These are phyloP conservation scores for Elanoides forficatus DNA, from an alignment of 2,113 vertebrate genomes.

Conservation along the genomic window DNA sequence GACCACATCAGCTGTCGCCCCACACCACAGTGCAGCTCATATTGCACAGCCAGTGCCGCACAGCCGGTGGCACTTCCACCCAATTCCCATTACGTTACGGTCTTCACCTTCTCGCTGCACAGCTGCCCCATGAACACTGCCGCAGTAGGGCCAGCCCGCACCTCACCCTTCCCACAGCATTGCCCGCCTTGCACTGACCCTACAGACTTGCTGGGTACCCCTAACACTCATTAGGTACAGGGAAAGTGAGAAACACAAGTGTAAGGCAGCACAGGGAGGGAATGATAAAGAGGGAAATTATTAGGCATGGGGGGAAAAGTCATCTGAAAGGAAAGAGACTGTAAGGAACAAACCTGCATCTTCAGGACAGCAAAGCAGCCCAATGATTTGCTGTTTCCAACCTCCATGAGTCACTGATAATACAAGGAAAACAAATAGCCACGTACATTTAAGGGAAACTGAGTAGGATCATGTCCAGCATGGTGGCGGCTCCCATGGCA, in stretches of 20 bases:
- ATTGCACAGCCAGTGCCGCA: fast-evolving
- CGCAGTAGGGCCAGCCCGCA: not conserved
- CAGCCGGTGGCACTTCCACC: not conserved
- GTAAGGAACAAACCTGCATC: not conserved
- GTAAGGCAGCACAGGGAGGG: not conserved
- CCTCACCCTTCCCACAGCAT: not conserved
- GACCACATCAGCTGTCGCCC: not conserved
- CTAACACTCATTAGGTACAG: fast-evolving
- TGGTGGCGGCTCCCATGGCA: not conserved
- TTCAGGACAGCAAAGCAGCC: not conserved
- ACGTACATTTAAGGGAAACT: not conserved
- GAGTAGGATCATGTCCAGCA: not conserved
- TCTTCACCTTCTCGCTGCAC: not conserved
- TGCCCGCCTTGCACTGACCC: not conserved
- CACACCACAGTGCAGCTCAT: not conserved
- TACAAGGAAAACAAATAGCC: not conserved
- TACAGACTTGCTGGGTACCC: not conserved
- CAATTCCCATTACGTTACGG: fast-evolving
- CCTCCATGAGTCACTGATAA: not conserved
- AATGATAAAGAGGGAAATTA: not conserved
- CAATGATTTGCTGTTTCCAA: not conserved
- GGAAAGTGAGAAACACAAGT: not conserved
- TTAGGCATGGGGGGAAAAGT: fast-evolving
- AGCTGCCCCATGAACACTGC: not conserved
- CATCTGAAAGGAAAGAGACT: not conserved